Base-by-base conservation (phyloP, 1,140 invertebrate genomes). In the Neelides sp. region DNA sequence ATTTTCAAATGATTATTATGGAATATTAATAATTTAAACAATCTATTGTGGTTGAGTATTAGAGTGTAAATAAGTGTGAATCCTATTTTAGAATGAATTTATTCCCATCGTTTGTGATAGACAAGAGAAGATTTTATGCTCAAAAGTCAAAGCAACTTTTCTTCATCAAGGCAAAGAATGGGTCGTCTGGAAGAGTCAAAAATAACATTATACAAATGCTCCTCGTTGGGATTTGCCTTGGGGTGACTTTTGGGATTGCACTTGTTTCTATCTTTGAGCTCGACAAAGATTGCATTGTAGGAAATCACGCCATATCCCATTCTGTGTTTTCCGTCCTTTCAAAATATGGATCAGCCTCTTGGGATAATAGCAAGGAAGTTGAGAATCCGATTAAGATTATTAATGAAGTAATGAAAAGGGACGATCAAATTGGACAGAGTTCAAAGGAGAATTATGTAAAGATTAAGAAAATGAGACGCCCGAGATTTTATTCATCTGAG, bases 401-500 rank as follows among this genome's bases (percentile, higher is more conserved):
- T 13, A 48, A 39, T 27, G 20, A 24, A 27, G n/a, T n/a, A n/a
- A n/a, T n/a, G n/a, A n/a, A n/a, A 24, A 36, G 10, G 10, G 13
- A n/a, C 17, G 13, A 7, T 24, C 35, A n/a, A 48, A 39, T 39
- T 35, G 17, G 13, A 15, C 12, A 20, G 43, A 43, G 28, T 12
- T n/a, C 24, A 32, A 35, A 42, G 39, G 23, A 52, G 27, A 45
- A n/a, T 28, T 10, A 4, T 24, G 32, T 37, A 39, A 47, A 4
- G 7, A 30, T 7, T 34, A 15, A 8, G 15, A 34, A 19, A 52
- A 63, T 42, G 2, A 23, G 37, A 5, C 73, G 91, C 4, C 89
- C 89, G 1, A 73, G 89, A 26, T 95, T 91, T 71, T 92, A 90
- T 66, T 87, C 84, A 12, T 90, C 87, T 0, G 90, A 95, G 68